Evolutionary conservation across 2,113 vertebrate species (phyloP), one percentile per base, ranked within the genome.

Genomic region (Pseudonaja textilis): DNA sequence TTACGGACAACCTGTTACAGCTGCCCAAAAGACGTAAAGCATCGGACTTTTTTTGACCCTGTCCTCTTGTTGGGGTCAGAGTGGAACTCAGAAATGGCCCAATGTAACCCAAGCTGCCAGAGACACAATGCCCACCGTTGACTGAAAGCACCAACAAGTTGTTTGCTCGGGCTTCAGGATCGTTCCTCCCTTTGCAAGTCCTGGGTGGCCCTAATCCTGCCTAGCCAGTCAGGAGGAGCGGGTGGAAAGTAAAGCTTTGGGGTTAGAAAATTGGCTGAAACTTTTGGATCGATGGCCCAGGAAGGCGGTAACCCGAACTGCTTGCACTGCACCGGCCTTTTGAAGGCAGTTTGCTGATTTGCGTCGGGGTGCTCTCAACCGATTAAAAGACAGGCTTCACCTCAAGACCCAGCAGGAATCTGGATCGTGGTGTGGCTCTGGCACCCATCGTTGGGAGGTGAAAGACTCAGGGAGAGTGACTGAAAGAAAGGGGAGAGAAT

Each of bases 1-100:
- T 99, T 96, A 99, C 99, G 0, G 99, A 99, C 97, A 97, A 99
- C 96, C 97, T 99, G 90, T 97, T 99, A 90, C 99, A 99, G 96
- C 98, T 99, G n/a, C 99, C 99, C 0, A 99, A 98, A 94, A 98
- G 99, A 92, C 98, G 98, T 94, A 99, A 99, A 96, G 98, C 97
- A 0, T 96, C 98, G 0, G 98, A 99, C 96, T 99, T 98, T 95
- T 98, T 99, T 95, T 99, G 94, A 98, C 26, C 4, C 23, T 4
- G 8, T 6, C 8, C 26, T 87, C 47, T 54, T 11, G 23, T 16
- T 3, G 39, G 5, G 34, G 6, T 26, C 25, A 10, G 22, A 0
- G 9, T 11, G n/a, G 2, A 69, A 69, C 23, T 42, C 25, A 10
- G 25, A 39, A 9, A 26, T 90, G 18, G 0, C 0, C 16, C 10